These are phyloP conservation scores for Encarsia formosa DNA, from an alignment of 2,888 invertebrate genomes.

Conservation along the genomic window DNA sequence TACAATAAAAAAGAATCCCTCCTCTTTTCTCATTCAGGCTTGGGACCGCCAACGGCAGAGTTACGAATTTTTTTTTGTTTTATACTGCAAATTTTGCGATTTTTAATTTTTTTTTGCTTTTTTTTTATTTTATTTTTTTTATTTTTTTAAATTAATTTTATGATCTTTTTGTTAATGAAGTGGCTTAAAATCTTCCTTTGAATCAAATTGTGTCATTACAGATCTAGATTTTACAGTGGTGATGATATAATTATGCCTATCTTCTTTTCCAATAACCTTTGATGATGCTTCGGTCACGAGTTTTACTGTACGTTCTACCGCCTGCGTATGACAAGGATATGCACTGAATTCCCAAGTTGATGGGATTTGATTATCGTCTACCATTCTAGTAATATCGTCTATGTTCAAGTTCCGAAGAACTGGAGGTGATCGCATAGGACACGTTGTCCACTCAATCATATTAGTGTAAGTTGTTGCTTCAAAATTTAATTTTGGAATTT, in stretches of 20 bases:
- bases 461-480: not conserved
- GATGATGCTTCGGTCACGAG: not conserved
- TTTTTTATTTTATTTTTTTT: too few species aligned
- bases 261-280: too few species aligned
- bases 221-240: not conserved
- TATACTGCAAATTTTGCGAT: too few species aligned
- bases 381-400: not conserved
- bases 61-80: too few species aligned
- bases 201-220: not conserved
- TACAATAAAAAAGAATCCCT: too few species aligned
- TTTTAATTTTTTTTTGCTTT: too few species aligned
- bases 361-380: not conserved
- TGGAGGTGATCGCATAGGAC: too few species aligned
- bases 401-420: too few species aligned
- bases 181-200: not conserved
- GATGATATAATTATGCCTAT: not conserved
- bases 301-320: not conserved
- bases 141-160: too few species aligned
- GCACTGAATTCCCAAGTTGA: not conserved
- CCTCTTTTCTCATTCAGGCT: too few species aligned
- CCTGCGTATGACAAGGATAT: not conserved
- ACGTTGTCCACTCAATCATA: not conserved
- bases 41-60: too few species aligned
- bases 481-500: not conserved
- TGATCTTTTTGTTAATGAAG: too few species aligned